Base-by-base conservation (phyloP, 2,113 vertebrate species). In the Poeciliopsis turrubarensis region DNA sequence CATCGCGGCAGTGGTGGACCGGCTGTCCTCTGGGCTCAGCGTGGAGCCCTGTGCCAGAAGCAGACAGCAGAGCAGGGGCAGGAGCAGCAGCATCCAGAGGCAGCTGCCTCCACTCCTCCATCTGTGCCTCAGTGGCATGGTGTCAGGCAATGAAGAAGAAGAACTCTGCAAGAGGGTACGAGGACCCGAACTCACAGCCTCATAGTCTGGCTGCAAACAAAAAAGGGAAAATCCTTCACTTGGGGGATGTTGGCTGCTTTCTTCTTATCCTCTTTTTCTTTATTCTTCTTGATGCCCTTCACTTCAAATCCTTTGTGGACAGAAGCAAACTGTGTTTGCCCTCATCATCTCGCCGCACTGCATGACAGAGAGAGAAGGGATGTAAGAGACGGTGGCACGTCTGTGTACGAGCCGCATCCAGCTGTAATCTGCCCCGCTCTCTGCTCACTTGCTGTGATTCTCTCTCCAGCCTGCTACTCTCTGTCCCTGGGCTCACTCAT, bases 381-480 rank as follows among this genome's bases (percentile, higher is more conserved):
- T 51, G 73, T 82, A 61, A 86, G 62, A 47, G 62, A 41, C 51
- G 14, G 80, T 62, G 2, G 74, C 73, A 66, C 67, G 70, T 67
- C 70, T 27, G 7, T 78, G 68, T 77, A 63, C 60, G 60, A 62
- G 37, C 60, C 70, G 68, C 71, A 67, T 86, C 85, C 85, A 88
- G 87, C 88, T 91, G 85, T 84, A 85, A 79, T 90, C 83, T 83
- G 69, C 76, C 76, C 75, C 70, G 75, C 86, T 77, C 82, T 79
- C 75, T 9, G 70, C 76, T 85, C 51, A 60, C 73, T 76, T 69
- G 60, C 78, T 75, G 72, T 31, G 75, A 71, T 76, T 76, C 69
- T 68, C 62, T 63, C 64, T 68, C 72, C 67, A 39, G 30, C 76
- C 54, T 83, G 27, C 63, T 78, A 69, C 83, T 81, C 72, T 75